A percentile compares a stretch with the other conserved stretches of the same genome.
Evolutionary conservation across 1,140 invertebrate species (phyloP).

Genomic region (Solenopsis invicta): DNA sequence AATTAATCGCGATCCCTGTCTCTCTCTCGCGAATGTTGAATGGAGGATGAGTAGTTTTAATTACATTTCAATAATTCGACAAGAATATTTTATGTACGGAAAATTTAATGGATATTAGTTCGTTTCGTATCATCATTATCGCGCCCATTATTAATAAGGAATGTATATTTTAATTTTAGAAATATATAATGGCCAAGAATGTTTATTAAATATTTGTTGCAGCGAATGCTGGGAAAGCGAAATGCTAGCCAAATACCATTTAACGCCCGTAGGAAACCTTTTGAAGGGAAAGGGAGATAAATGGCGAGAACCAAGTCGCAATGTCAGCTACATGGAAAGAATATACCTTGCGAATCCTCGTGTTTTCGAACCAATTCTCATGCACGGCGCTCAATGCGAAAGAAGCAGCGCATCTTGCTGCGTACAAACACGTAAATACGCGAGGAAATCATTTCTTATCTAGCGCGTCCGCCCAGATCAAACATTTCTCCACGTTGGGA

Average conservation of each 20-base stretch:
- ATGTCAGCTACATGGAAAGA: constrained; percentile 17
- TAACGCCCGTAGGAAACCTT: neutral
- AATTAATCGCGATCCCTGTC: constrained; percentile 42
- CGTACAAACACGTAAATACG: constrained; percentile 55
- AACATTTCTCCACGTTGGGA: constrained; percentile 33
- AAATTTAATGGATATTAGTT: neutral
- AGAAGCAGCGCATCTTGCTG: constrained; percentile 19
- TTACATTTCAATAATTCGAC: constrained; percentile 24
- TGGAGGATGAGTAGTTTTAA: constrained; percentile 16
- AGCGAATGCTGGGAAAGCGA: neutral
- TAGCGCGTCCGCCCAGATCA: constrained; percentile 50
- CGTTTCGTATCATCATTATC: too few species aligned
- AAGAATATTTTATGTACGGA: neutral
- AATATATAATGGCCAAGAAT: neutral
- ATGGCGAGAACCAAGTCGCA: constrained; percentile 28
- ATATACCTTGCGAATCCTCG: neutral
- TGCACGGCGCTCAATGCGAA: neutral
- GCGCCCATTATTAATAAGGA: neutral
- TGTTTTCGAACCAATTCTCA: constrained; percentile 43
- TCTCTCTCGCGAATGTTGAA: constrained; percentile 11
- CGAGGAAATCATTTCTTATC: constrained; percentile 61
- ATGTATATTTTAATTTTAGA: neutral
- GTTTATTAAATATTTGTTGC: neutral
- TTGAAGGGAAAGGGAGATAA: neutral
- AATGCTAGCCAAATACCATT: constrained; percentile 26